A percentile compares a stretch with the other conserved stretches of the same genome.
These are phyloP conservation scores for Zalophus californianus DNA, from an alignment of 2,797 vertebrate species.

Conservation along the genomic window DNA sequence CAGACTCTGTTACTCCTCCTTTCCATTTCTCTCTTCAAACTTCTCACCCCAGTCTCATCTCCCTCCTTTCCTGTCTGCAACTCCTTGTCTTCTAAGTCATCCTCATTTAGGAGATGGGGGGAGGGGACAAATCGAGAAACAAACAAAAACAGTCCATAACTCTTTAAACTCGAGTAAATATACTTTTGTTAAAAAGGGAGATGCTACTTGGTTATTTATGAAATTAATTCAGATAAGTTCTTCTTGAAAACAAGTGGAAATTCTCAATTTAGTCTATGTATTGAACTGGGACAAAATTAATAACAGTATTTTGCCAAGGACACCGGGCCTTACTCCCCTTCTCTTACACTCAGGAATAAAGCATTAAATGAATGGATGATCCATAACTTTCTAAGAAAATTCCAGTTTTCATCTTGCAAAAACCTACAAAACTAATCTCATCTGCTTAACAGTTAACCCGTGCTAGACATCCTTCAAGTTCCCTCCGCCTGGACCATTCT, in stretches of 20 bases:
- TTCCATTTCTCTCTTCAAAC: background rate
- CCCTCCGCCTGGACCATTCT: background rate
- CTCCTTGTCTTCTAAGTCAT: background rate
- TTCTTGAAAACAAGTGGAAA: background rate
- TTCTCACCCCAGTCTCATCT: background rate
- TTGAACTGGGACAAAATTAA: background rate
- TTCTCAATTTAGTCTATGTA: background rate
- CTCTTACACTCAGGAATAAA: background rate
- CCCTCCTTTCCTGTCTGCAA: background rate
- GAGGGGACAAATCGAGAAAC: background rate
- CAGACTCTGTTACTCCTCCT: background rate
- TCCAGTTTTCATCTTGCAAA: background rate
- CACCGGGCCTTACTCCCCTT: background rate
- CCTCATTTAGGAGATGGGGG: background rate
- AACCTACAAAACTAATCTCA: background rate
- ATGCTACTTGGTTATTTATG: background rate
- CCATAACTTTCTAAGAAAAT: background rate
- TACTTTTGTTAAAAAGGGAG: slow-evolving; percentile 10
- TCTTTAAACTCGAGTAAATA: slow-evolving; percentile 33
- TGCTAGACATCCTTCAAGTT: background rate
- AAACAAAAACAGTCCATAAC: background rate
- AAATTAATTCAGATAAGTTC: slow-evolving; percentile 7
- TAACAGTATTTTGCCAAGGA: background rate
- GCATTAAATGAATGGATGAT: background rate
- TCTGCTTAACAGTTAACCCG: background rate